A percentile compares a stretch with the other conserved stretches of the same genome.
Conservation (phyloP, 2,888 invertebrate genomes). For the Boloria selene region DNA sequence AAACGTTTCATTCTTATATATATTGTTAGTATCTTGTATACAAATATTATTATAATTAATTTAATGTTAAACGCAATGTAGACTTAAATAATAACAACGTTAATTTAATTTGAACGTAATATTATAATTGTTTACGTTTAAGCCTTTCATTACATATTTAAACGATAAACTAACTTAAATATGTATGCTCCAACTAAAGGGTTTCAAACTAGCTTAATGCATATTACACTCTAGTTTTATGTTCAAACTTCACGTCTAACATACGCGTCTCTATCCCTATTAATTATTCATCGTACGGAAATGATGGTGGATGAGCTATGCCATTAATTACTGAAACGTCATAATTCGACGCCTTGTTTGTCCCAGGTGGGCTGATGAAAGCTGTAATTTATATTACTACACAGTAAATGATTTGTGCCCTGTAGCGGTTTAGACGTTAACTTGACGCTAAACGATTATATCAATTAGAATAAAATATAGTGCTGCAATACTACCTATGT, state of each 20-base stretch:
- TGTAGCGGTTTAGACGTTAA: constrained; percentile 20
- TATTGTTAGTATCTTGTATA: too few relatives aligned
- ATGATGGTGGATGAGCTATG: constrained; percentile 50
- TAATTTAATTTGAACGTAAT: too few relatives aligned
- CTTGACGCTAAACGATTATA: constrained; percentile 22
- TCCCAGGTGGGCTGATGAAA: constrained; percentile 60
- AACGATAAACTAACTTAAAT: background rate
- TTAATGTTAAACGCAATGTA: too few relatives aligned
- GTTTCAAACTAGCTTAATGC: background rate
- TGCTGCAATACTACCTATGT: constrained; percentile 7
- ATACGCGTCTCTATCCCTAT: constrained; percentile 49
- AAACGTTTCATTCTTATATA: too few relatives aligned
- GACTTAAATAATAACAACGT: too few relatives aligned
- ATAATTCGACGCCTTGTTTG: constrained; percentile 57
- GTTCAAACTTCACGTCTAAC: constrained; percentile 23
- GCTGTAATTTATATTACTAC: constrained; percentile 52
- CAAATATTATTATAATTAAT: too few relatives aligned
- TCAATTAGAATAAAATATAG: constrained; percentile 17
- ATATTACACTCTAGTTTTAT: constrained; percentile 7
- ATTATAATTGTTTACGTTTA: background rate
- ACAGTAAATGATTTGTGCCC: constrained; percentile 31
- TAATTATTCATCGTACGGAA: constrained; percentile 54
- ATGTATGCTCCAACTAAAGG: background rate
- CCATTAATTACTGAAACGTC: constrained; percentile 67
- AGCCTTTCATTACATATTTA: background rate